Base-by-base conservation (phyloP, 2,113 vertebrate genomes). In the Anhinga rufa region DNA sequence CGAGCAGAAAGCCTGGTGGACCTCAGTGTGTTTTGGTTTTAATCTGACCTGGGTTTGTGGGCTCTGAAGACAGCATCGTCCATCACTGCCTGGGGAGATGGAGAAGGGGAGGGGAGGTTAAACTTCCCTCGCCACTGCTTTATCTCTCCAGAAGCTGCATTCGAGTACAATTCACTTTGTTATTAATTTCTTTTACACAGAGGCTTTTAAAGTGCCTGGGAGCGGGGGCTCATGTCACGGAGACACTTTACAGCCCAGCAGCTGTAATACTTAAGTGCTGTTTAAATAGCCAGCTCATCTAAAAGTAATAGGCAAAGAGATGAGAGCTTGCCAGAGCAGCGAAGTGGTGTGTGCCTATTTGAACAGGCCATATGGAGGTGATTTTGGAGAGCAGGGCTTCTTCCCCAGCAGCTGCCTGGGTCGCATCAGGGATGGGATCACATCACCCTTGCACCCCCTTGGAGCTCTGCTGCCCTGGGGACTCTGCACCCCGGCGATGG, bases 391-490 rank as follows among this genome's bases (percentile, higher is more conserved):
- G 48, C 48, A 29, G 69, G 11, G 22, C 28, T 42, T 9, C 54
- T 26, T 26, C 58, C 25, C 62, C 46, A 46, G 88, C 60, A 46
- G 48, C 75, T 92, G 69, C 69, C 48, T 8, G 61, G n/a, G 10
- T 9, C 3, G 7, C 6, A 11, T 24, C 4, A 3, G 52, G 49
- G 32, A 9, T 52, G 51, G 72, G 34, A 18, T 5, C 7, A 0
- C 8, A 8, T 16, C 8, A 0, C 9, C 46, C 46, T 52, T 6
- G 2, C 20, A 18, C 2, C 16, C 3, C 7, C 21, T 1, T 0
- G 6, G 29, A 32, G 52, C 44, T 34, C 64, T 80, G 60, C 66
- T 62, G 36, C 16, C 44, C 42, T 18, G 14, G 25, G 42, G 46
- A 3, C n/a, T 20, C 1, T 31, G 80, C 4, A 7, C 17, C 21